A percentile compares a stretch with the other conserved stretches of the same genome.
phyloP scores from a whole-genome alignment of 2,113 vertebrate species.

The Anarhynchus alexandrinus region DNA sequence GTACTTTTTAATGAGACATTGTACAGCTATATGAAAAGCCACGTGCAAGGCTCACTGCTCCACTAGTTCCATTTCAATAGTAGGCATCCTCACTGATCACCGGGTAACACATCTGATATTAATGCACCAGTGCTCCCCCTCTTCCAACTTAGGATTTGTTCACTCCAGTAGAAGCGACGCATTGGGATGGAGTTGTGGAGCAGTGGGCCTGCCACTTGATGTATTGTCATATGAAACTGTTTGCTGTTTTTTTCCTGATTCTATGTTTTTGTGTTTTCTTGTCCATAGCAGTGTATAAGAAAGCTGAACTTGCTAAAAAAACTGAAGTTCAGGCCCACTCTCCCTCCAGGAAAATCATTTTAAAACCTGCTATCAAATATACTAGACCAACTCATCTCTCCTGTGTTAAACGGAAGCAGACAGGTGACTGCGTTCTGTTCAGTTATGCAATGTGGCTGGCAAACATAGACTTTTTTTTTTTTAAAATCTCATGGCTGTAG shows the following conservation, averaged over 20 bases:
- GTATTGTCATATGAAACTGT: conserved; percentile 57
- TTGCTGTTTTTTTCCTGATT: conserved; percentile 73
- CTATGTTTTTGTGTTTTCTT: conserved; percentile 80
- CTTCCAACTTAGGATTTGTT: neutral
- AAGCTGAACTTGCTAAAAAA: conserved; percentile 96
- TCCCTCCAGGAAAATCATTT: conserved; percentile 91
- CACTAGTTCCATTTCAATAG: neutral
- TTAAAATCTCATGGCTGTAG: conserved; percentile 74
- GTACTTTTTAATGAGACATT: conserved; percentile 20
- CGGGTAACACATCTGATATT: neutral
- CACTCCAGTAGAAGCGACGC: rapidly evolving
- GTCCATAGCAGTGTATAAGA: conserved; percentile 93
- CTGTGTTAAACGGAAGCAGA: conserved; percentile 95
- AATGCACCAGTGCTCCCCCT: neutral
- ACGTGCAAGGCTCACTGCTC: conserved; percentile 37
- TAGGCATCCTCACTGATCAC: neutral
- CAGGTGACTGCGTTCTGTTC: conserved; percentile 89
- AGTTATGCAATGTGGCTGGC: conserved; percentile 85
- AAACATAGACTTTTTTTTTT: conserved; percentile 78
- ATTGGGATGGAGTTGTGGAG: neutral
- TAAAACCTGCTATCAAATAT: conserved; percentile 92
- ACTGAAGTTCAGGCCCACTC: conserved; percentile 92
- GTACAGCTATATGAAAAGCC: neutral
- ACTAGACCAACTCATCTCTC: conserved; percentile 92
- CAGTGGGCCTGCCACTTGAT: conserved; percentile 12